Base-by-base conservation (phyloP, 2,888 invertebrate species). In the Rhagonycha fulva region DNA sequence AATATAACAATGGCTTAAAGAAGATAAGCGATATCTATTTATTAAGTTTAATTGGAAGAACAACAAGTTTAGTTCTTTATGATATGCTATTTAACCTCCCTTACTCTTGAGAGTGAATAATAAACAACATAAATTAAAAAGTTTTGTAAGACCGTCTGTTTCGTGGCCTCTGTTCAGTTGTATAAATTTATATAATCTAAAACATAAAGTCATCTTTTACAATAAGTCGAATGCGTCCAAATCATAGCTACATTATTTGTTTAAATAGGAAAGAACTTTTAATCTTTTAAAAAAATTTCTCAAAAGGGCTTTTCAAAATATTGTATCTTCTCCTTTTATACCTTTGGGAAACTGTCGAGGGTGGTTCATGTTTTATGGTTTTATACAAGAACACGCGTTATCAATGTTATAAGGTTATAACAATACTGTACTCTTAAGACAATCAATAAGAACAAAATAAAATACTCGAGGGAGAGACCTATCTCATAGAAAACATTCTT, bases 1-100 rank as follows among this genome's bases (percentile, higher is more conserved):
- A 81, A 80, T 81, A 73, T 76, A 82, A 81, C 81, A 81, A 80
- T 81, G 47, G 47, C 7, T 47, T 47, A 47, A 47, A 47, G 47
- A 47, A 47, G 47, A 47, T 47, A 47, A 47, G 47, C 47, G 47
- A 47, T 47, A 47, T 47, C 47, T 47, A 47, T 47, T 47, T 47
- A 47, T 47, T 47, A 47, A 47, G 47, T 47, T 47, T 47, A 47
- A 47, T 47, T 47, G 47, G 47, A 47, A 47, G 47, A 47, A 47
- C 47, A 47, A 47, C 47, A 47, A 47, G 47, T 47, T 47, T 7
- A 47, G 47, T 47, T 47, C 47, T 47, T 47, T 47, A 47, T 47
- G n/a, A 47, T 47, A 47, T 47, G 47, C 47, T n/a, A n/a, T 47
- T 47, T 47, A 47, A n/a, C 47, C 47, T 47, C 47, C 47, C n/a